These are phyloP conservation scores for Aphidius ervi DNA, from an alignment of 1,140 invertebrate genomes.

Conservation along the genomic window DNA sequence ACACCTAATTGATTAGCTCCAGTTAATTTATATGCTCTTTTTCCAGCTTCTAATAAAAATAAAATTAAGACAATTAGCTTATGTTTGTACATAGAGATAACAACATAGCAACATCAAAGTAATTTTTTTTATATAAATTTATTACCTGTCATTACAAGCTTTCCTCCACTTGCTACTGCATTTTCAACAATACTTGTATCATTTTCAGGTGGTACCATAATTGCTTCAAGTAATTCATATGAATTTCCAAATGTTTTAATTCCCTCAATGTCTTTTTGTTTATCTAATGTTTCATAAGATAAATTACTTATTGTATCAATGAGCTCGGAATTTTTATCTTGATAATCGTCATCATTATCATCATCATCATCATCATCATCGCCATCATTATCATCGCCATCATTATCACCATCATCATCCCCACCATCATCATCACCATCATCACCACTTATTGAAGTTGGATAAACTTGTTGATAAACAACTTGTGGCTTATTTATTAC, in stretches of 20 bases:
- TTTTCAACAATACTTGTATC: constrained; percentile 69
- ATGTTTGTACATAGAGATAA: not conserved
- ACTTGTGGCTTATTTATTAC: too few species aligned
- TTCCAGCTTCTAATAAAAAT: constrained; percentile 64
- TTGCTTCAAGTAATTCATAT: constrained; percentile 68
- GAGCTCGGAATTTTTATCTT: constrained; percentile 38
- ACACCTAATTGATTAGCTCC: constrained; percentile 45
- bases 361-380: too few species aligned
- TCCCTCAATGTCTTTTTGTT: constrained; percentile 42
- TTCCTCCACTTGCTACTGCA: constrained; percentile 75
- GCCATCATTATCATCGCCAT: too few species aligned
- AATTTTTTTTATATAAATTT: not conserved
- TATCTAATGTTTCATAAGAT: constrained; percentile 34
- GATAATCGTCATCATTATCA: constrained; percentile 22
- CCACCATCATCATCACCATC: too few species aligned
- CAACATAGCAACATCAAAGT: constrained; percentile 1
- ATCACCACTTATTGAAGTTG: too few species aligned
- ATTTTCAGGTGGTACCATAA: constrained; percentile 67
- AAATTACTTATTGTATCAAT: constrained; percentile 32
- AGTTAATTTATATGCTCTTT: constrained; percentile 65
- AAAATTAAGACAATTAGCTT: not conserved
- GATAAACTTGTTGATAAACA: too few species aligned
- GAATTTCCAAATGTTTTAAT: constrained; percentile 45
- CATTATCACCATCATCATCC: too few species aligned
- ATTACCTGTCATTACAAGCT: constrained; percentile 70